These are phyloP conservation scores for Notolabrus celidotus DNA, from an alignment of 2,797 vertebrate species.

Conservation along the genomic window DNA sequence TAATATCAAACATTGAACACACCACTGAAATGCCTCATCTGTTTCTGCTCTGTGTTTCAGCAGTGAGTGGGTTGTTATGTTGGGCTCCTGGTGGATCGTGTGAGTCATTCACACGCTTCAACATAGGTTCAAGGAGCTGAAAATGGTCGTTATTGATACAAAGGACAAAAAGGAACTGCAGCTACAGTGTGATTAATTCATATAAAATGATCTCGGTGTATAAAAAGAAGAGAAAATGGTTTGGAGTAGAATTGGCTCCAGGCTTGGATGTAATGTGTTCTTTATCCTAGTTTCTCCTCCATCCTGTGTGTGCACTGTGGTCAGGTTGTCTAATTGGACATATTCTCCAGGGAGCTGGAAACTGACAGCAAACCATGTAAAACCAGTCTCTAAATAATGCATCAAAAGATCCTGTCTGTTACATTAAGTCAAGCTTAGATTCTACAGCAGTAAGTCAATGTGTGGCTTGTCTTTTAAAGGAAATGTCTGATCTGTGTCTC, in stretches of 20 bases:
- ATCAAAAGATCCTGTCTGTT: conserved; percentile 48
- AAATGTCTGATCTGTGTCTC: conserved; percentile 64
- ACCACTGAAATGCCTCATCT: conserved; percentile 26
- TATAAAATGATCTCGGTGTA: neutral
- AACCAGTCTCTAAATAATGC: conserved; percentile 59
- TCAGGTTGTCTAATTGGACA: conserved; percentile 50
- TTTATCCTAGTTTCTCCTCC: conserved; percentile 28
- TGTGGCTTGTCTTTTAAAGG: conserved; percentile 12
- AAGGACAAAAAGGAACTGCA: conserved; percentile 20
- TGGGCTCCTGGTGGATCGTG: conserved; percentile 28
- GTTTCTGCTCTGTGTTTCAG: conserved; percentile 23
- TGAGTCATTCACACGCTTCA: conserved; percentile 54
- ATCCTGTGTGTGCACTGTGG: conserved; percentile 16
- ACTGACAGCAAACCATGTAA: conserved; percentile 55
- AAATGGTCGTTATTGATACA: conserved; percentile 30
- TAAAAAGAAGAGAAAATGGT: conserved; percentile 8
- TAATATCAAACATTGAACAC: conserved; percentile 28
- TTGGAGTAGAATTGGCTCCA: neutral
- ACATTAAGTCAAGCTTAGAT: conserved; percentile 40
- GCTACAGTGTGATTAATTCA: neutral
- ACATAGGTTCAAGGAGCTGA: conserved; percentile 25
- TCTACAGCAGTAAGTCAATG: conserved; percentile 4
- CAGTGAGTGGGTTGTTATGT: conserved; percentile 34
- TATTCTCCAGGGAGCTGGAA: conserved; percentile 29
- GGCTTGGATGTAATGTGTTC: conserved; percentile 12